Base-by-base conservation (phyloP, 2,888 invertebrate species). In the Hololepta plana region DNA sequence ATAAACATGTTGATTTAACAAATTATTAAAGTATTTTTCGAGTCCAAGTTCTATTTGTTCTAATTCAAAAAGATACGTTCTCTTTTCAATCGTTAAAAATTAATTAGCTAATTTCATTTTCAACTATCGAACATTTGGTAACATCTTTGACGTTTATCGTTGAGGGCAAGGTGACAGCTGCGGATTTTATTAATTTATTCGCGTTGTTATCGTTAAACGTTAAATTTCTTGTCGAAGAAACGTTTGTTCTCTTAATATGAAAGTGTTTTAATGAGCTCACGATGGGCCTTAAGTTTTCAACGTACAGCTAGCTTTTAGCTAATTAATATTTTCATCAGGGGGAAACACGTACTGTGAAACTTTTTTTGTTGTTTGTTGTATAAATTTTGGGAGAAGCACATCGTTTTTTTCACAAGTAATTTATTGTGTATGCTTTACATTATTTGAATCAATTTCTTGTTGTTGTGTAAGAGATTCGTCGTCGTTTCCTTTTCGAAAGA, bases 221-320 rank as follows among this genome's bases (percentile, higher is more conserved):
- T 15, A 12, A 27, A 21, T 21, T 11, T 15, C 12, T n/a, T 15
- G 12, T n/a, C 19, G 8, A 8, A 15, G 28, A 25, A 14, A 26
- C 20, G 26, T 19, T 12, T 19, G 24, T 26, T 21, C 9, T n/a
- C 17, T 21, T 23, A 26, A 29, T 11, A 16, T 12, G 26, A 29
- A 27, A 9, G 21, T 27, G 15, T n/a, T 12, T 12, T 25, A 28
- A 30, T 22, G 13, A 28, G 35, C 36, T 37, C 41, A 44, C 39
- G 33, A 51, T 51, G 50, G 49, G 46, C 42, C 42, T 43, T 44
- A 45, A 42, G 40, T 44, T 43, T 36, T 45, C 42, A 24, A 39
- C 41, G 33, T 43, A 43, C 43, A 49, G 50, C 46, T 51, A 51
- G 48, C 46, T 49, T 17, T 15, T 4, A 20, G 12, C 11, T 12